phyloP scores from a whole-genome alignment of 2,888 invertebrate genomes.

The Patella depressa region DNA sequence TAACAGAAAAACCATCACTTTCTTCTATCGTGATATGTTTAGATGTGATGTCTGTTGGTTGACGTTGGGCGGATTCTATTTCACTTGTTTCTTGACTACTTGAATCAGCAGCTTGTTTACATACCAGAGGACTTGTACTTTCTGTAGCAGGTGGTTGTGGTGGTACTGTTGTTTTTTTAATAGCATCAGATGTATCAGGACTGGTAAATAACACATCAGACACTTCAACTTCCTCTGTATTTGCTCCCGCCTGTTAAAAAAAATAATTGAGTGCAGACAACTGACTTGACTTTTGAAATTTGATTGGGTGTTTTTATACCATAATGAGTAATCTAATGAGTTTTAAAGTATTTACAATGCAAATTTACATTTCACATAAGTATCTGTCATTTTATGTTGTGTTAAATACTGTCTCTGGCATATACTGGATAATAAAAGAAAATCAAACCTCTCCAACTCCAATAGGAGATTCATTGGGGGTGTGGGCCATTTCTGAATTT shows the following conservation, averaged over 20 bases:
- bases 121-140: constrained; percentile 8
- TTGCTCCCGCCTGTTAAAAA: not conserved
- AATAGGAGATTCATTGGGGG: constrained; percentile 3
- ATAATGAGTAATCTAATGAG: not conserved
- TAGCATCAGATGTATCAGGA: constrained; percentile 25
- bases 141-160: not conserved
- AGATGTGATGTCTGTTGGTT: not conserved
- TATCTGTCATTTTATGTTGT: not conserved
- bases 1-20: constrained; percentile 23
- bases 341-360: not conserved
- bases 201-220: constrained; percentile 23
- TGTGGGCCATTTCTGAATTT: not conserved
- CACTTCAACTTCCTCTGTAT: not conserved
- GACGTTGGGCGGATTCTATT: constrained; percentile 28
- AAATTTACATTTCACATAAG: not conserved
- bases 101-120: constrained; percentile 18
- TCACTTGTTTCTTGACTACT: constrained; percentile 27
- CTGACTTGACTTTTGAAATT: too few species aligned
- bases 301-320: too few species aligned
- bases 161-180: not conserved
- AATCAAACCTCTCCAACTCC: not conserved
- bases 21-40: constrained; percentile 4
- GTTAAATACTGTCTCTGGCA: not conserved
- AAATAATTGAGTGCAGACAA: too few species aligned
- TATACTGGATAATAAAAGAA: not conserved